Evolutionary conservation across 2,113 vertebrate genomes (phyloP).

Genomic region (Accipiter virgatus): DNA sequence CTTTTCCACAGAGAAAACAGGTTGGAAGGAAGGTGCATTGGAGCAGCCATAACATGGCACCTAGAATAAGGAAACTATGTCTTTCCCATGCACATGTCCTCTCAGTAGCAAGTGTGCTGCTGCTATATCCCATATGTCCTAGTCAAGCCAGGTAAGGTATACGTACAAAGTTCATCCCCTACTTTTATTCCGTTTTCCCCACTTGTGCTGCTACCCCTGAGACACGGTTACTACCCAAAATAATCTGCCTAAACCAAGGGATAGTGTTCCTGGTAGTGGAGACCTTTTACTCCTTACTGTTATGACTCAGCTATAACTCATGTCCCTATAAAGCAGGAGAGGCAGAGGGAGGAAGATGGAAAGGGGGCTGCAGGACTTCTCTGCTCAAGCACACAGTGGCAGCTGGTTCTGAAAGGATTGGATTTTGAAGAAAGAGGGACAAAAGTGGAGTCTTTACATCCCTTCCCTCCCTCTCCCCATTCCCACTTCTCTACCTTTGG

Average conservation of each 20-base stretch:
- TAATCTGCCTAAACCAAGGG: neutral
- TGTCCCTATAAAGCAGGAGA: neutral
- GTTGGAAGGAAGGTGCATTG: neutral
- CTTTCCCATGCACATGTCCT: neutral
- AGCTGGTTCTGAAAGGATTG: neutral
- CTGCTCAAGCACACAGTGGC: neutral
- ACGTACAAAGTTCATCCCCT: neutral
- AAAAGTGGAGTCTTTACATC: neutral
- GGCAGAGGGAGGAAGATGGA: neutral
- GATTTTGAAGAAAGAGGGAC: neutral
- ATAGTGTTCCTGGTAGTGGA: neutral
- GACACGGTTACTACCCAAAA: neutral
- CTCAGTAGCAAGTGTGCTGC: neutral
- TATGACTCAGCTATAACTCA: neutral
- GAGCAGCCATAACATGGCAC: neutral
- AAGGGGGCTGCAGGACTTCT: neutral
- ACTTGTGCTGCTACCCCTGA: neutral
- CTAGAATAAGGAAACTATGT: neutral
- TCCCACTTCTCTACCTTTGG: neutral
- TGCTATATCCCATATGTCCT: neutral
- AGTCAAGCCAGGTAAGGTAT: neutral
- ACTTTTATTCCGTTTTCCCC: neutral
- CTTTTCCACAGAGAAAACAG: neutral
- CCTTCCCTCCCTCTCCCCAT: neutral
- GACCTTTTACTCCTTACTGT: neutral